Conservation (phyloP, 2,888 invertebrate genomes). For the Xestobium rufovillosum region DNA sequence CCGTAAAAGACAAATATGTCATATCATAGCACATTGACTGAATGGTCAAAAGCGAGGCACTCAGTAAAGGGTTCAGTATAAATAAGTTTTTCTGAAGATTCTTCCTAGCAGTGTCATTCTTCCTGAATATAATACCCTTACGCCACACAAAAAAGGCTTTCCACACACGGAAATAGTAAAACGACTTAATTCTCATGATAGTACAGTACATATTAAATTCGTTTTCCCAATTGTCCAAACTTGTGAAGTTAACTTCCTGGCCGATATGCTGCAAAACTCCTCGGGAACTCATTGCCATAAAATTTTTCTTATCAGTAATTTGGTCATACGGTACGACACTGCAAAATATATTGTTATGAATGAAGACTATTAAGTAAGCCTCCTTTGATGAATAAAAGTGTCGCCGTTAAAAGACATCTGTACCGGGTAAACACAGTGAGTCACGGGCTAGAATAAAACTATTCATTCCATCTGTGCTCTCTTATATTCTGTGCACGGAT, state of each 20-base stretch:
- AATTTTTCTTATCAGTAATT: constrained; percentile 61
- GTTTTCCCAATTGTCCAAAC: constrained; percentile 70
- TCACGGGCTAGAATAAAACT: too few species aligned
- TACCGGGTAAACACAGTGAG: too few species aligned
- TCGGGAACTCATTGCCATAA: constrained; percentile 71
- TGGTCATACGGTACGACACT: constrained; percentile 66
- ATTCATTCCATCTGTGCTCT: too few species aligned
- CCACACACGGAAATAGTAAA: constrained; percentile 63
- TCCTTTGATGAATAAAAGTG: too few species aligned
- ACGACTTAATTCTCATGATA: constrained; percentile 66
- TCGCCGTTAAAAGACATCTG: too few species aligned
- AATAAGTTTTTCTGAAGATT: constrained; percentile 63
- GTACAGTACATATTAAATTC: constrained; percentile 75
- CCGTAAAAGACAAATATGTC: constrained; percentile 55
- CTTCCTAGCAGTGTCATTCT: constrained; percentile 53
- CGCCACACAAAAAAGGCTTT: constrained; percentile 78
- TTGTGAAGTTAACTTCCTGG: constrained; percentile 70
- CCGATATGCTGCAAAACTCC: constrained; percentile 72
- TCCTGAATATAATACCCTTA: constrained; percentile 59
- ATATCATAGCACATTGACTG: constrained; percentile 61
- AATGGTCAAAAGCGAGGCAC: constrained; percentile 63
- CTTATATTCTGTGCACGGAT: too few species aligned
- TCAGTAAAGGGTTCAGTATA: constrained; percentile 62
- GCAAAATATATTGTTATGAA: constrained; percentile 24
- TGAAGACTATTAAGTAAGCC: neutral